phyloP scores from a whole-genome alignment of 2,113 vertebrate species.

The Zapornia atra region DNA sequence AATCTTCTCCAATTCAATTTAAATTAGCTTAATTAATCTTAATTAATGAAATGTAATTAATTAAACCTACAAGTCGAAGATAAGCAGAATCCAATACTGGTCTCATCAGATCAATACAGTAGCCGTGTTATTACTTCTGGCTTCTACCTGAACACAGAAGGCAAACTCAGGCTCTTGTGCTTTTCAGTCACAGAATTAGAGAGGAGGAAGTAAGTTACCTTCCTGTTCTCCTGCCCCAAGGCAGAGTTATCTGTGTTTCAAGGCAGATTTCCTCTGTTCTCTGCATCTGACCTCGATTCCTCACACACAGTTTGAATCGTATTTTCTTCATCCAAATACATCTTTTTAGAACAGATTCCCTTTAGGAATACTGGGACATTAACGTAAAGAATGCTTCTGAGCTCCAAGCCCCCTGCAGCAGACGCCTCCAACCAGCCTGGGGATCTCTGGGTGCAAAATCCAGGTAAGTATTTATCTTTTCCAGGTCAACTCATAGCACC shows the following conservation, averaged over 20 bases:
- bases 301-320: background rate
- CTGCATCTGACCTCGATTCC: background rate
- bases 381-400: background rate
- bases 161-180: background rate
- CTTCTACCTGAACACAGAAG: background rate
- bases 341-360: background rate
- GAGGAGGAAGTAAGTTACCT: background rate
- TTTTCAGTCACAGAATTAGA: background rate
- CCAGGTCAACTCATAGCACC: background rate
- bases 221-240: background rate
- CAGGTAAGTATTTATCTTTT: background rate
- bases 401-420: background rate
- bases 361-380: background rate
- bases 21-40: background rate
- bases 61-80: background rate
- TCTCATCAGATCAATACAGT: background rate
- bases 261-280: background rate
- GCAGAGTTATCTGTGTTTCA: background rate
- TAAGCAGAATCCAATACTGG: background rate
- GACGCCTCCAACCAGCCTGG: background rate
- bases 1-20: background rate
- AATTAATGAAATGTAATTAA: background rate
- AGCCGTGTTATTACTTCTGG: background rate
- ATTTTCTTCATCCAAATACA: background rate
- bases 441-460: background rate